A percentile compares a stretch with the other conserved stretches of the same genome.
phyloP scores from a whole-genome alignment of 2,888 invertebrate genomes.

The Harmothoe impar region DNA sequence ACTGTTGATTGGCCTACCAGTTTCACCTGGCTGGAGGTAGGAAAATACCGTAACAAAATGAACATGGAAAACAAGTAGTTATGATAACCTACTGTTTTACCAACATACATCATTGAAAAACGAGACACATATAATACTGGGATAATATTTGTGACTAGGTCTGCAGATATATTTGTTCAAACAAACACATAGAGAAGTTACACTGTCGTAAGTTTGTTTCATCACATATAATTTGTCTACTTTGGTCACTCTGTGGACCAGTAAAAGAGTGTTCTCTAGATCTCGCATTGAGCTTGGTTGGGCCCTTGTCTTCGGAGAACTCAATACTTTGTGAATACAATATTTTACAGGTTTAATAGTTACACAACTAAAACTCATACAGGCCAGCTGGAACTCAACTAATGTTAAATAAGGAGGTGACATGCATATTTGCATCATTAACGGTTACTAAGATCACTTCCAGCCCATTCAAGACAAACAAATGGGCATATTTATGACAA shows the following conservation, averaged over 20 bases:
- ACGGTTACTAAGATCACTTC: background rate
- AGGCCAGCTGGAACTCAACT: background rate
- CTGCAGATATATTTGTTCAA: background rate
- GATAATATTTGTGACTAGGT: constrained; percentile 15
- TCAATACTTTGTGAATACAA: background rate
- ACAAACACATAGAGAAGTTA: background rate
- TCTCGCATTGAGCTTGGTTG: background rate
- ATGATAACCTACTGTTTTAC: background rate
- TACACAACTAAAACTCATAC: background rate
- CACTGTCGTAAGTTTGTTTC: constrained; percentile 29
- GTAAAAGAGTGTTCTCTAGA: background rate
- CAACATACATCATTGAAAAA: background rate
- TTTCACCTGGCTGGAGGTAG: background rate
- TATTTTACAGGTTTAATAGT: background rate
- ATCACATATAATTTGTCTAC: background rate
- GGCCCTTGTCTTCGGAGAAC: background rate
- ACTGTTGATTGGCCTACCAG: too few species aligned
- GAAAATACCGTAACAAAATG: background rate
- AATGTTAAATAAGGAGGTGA: background rate
- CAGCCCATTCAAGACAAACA: background rate
- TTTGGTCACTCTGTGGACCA: background rate
- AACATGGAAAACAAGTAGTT: background rate
- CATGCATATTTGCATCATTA: background rate
- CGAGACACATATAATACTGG: constrained; percentile 27
- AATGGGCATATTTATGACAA: background rate